Percentiles rank a stretch among this genome's conserved stretches.
Evolutionary conservation across 2,113 vertebrate genomes (phyloP).

Genomic region (Plecotus auritus): DNA sequence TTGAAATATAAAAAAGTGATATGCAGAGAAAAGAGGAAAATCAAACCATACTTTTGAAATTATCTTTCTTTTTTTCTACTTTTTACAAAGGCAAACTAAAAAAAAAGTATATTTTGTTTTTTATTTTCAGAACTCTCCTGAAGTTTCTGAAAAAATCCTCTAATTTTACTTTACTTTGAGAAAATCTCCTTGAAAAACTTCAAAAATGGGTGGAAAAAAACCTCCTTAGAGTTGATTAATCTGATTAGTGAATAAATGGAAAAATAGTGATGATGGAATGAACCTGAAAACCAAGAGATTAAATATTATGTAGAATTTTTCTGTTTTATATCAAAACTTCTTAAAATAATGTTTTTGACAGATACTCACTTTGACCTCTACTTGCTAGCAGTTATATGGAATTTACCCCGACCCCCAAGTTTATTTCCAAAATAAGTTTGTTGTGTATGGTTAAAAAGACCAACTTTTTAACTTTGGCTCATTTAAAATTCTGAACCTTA

Average conservation of each 20-base stretch:
- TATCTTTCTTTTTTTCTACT: neutral
- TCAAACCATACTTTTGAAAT: neutral
- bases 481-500: conserved; percentile 45
- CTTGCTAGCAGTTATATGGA: conserved; percentile 37
- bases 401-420: neutral
- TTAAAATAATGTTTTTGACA: conserved; percentile 50
- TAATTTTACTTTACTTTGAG: neutral
- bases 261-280: neutral
- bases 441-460: neutral
- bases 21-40: conserved; percentile 29
- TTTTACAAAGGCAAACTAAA: neutral
- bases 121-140: neutral
- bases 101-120: neutral
- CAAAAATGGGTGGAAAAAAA: neutral
- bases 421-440: conserved; percentile 44
- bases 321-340: conserved; percentile 48
- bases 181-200: neutral
- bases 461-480: neutral
- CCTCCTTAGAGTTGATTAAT: conserved; percentile 2
- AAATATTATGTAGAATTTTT: neutral
- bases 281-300: conserved; percentile 24
- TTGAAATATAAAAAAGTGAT: neutral
- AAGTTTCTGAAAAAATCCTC: conserved; percentile 27
- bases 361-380: conserved; percentile 34
- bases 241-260: conserved; percentile 12